Conservation (phyloP, 1,140 invertebrate species). For the Acromyrmex heyeri region DNA sequence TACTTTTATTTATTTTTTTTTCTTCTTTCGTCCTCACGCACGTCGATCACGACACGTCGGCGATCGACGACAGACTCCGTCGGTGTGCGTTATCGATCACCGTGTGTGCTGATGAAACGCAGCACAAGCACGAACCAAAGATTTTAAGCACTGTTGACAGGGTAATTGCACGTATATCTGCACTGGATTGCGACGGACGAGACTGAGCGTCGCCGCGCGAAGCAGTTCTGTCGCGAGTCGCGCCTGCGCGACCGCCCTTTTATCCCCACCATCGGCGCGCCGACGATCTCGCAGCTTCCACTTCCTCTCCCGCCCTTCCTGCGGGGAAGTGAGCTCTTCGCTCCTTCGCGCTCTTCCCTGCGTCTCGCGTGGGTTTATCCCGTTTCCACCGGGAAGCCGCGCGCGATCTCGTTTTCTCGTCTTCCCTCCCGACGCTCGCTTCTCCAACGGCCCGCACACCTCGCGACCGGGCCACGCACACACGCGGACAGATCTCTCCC, state of each 20-base stretch:
- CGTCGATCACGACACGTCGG: neutral
- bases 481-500: neutral
- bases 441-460: slow-evolving; percentile 33
- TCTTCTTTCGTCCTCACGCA: neutral
- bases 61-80: slow-evolving; percentile 48
- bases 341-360: slow-evolving; percentile 15
- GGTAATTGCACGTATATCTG: slow-evolving; percentile 83
- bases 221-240: slow-evolving; percentile 74
- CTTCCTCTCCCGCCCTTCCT: neutral
- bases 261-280: slow-evolving; percentile 59
- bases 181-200: slow-evolving; percentile 82
- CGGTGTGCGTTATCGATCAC: slow-evolving; percentile 66
- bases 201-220: slow-evolving; percentile 84
- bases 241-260: slow-evolving; percentile 76
- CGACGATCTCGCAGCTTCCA: slow-evolving; percentile 20
- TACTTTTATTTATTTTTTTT: neutral
- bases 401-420: slow-evolving; percentile 16
- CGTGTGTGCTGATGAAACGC: slow-evolving; percentile 11
- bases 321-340: neutral
- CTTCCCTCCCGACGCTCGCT: slow-evolving; percentile 5
- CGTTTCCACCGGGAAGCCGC: neutral
- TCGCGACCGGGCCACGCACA: slow-evolving; percentile 25
- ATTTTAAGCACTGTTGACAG: slow-evolving; percentile 80
- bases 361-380: slow-evolving; percentile 4
- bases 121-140: slow-evolving; percentile 60